A percentile compares a stretch with the other conserved stretches of the same genome.
These are phyloP conservation scores for Peromyscus attwateri DNA, from an alignment of 2,797 vertebrate species.

Conservation along the genomic window DNA sequence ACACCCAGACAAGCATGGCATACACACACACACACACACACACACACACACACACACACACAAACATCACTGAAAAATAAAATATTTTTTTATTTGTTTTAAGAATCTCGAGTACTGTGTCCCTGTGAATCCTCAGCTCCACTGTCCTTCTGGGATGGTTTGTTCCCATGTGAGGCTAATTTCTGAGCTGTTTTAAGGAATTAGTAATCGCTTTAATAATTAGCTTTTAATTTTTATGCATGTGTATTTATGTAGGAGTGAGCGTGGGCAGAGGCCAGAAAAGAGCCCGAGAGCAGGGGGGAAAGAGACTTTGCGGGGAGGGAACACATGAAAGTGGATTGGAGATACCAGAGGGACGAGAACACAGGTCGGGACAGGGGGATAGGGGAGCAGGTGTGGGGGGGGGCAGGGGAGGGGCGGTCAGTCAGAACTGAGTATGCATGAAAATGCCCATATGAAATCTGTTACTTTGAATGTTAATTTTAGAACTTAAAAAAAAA, in stretches of 20 bases:
- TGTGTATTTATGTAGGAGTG: neutral
- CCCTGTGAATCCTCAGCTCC: neutral
- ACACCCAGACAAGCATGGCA: neutral
- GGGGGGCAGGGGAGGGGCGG: accelerated
- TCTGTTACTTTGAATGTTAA: neutral
- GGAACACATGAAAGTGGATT: neutral
- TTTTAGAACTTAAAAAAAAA: neutral
- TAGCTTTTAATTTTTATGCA: neutral
- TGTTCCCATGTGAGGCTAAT: too few species aligned
- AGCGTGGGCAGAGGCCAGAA: neutral
- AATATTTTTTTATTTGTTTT: neutral
- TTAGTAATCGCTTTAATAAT: neutral
- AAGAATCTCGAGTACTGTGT: neutral
- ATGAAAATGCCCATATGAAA: neutral
- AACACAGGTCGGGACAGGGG: accelerated
- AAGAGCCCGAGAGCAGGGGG: neutral
- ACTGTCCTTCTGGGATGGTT: neutral
- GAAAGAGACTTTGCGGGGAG: neutral
- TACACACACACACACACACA: neutral
- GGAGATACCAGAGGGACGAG: neutral
- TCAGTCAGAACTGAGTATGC: neutral
- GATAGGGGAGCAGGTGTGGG: too few species aligned
- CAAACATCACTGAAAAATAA: neutral
- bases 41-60: accelerated
- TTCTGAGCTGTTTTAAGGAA: neutral